Percentiles rank a stretch among this genome's conserved stretches.
Conservation (phyloP, 2,888 invertebrate genomes). For the Sinohyriopsis cumingii region DNA sequence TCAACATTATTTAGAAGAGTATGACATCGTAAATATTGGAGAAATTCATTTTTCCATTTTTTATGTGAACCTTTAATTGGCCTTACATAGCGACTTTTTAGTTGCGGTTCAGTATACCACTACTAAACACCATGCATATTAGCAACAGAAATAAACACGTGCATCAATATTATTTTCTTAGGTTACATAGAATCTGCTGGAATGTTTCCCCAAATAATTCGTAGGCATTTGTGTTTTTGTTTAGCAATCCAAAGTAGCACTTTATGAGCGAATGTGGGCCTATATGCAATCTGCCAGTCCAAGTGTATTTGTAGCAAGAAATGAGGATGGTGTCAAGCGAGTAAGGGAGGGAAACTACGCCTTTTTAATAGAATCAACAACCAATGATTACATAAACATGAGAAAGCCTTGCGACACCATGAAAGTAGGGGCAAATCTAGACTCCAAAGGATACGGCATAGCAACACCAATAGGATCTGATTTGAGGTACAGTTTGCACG, state of each 20-base stretch:
- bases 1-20: no score
- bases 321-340: constrained; percentile 85
- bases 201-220: background rate
- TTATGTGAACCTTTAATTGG: no score
- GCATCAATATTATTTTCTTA: no score
- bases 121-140: no score
- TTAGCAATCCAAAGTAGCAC: constrained; percentile 88
- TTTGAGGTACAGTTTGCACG: constrained; percentile 17
- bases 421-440: constrained; percentile 86
- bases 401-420: constrained; percentile 79
- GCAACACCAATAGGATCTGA: constrained; percentile 75
- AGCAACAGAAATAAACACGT: no score
- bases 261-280: constrained; percentile 95
- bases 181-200: background rate
- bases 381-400: constrained; percentile 88
- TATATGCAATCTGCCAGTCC: constrained; percentile 84
- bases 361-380: constrained; percentile 75
- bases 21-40: no score
- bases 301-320: constrained; percentile 83
- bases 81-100: no score
- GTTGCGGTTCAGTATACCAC: no score
- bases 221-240: constrained; percentile 5
- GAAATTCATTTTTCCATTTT: no score
- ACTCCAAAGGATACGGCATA: constrained; percentile 91
- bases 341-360: constrained; percentile 81